Base-by-base conservation (phyloP, 2,797 vertebrate genomes). In the Sciurus vulgaris region DNA sequence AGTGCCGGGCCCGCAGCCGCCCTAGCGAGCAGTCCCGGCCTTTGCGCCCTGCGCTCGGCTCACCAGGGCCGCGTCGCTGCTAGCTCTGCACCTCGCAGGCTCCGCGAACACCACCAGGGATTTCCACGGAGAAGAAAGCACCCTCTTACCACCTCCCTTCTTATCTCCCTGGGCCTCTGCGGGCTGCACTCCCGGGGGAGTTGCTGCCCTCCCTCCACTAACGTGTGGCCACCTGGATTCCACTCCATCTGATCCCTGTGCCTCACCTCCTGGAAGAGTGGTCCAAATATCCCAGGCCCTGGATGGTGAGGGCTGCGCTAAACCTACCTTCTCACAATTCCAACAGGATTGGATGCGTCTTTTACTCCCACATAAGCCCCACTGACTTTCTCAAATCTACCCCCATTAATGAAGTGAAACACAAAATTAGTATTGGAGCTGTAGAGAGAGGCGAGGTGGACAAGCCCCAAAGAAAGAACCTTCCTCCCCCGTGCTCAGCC, bases 301-400 rank as follows among this genome's bases (percentile, higher is more conserved):
- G 12, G 65, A 56, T 26, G 17, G 51, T 8, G 77, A 83, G n/a
- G 47, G 91, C 67, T 41, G 17, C 63, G 69, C 91, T 84, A 41
- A 93, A 94, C 86, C 28, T 11, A 17, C 70, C 28, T 74, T 69
- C 70, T 70, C 26, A 20, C 90, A 78, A 77, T 70, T 28, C 63
- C 59, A 38, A 77, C 74, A 15, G 61, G 41, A 51, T 7, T 22
- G 61, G 33, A 69, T 69, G 33, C 0, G 35, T 63, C 44, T 74
- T 95, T 72, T n/a, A 74, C n/a, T 69, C 41, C 24, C 67, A 81
- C 44, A 35, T 78, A 89, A 44, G 26, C 22, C 76, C 47, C 77
- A 51, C n/a, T 38, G 76, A 82, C 73, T 91, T 92, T 88, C 41
- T 81, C 41, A 56, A 93, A 65, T 18, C n/a, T 61, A 82, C 22